Conservation (phyloP, 2,797 vertebrate species). For the Sebastes iracundus region DNA sequence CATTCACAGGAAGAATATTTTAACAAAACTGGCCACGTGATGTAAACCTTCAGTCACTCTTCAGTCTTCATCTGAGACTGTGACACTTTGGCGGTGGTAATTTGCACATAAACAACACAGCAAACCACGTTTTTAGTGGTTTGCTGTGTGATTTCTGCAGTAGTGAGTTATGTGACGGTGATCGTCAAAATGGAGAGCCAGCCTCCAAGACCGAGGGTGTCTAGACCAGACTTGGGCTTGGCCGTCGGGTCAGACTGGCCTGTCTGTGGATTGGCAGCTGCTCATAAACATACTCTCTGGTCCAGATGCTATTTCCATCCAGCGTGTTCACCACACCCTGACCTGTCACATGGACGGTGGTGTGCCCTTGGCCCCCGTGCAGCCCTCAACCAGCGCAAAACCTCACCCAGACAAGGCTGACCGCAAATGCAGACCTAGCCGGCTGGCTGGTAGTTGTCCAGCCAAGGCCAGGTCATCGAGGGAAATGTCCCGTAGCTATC, state of each 20-base stretch:
- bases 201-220: slow-evolving; percentile 61
- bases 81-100: slow-evolving; percentile 16
- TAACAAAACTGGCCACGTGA: slow-evolving; percentile 6
- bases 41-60: slow-evolving; percentile 11
- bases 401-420: slow-evolving; percentile 49
- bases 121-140: slow-evolving; percentile 13
- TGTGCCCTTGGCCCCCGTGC: slow-evolving; percentile 52
- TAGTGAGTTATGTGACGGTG: slow-evolving; percentile 55
- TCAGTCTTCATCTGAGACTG: slow-evolving; percentile 20
- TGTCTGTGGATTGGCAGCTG: slow-evolving; percentile 75
- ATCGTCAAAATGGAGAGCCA: slow-evolving; percentile 54
- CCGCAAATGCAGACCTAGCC: slow-evolving; percentile 57
- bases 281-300: slow-evolving; percentile 69
- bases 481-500: slow-evolving; percentile 40
- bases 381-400: slow-evolving; percentile 29
- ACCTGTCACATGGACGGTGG: slow-evolving; percentile 72
- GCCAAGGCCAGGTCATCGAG: slow-evolving; percentile 38
- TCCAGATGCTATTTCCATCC: slow-evolving; percentile 81
- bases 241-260: slow-evolving; percentile 58
- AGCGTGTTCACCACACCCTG: slow-evolving; percentile 78
- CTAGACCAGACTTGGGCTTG: slow-evolving; percentile 79
- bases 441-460: slow-evolving; percentile 44
- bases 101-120: slow-evolving; percentile 27
- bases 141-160: slow-evolving; percentile 28
- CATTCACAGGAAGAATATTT: slow-evolving; percentile 7